Conservation (phyloP, 2,113 vertebrate species). For the Pithys albifrons region DNA sequence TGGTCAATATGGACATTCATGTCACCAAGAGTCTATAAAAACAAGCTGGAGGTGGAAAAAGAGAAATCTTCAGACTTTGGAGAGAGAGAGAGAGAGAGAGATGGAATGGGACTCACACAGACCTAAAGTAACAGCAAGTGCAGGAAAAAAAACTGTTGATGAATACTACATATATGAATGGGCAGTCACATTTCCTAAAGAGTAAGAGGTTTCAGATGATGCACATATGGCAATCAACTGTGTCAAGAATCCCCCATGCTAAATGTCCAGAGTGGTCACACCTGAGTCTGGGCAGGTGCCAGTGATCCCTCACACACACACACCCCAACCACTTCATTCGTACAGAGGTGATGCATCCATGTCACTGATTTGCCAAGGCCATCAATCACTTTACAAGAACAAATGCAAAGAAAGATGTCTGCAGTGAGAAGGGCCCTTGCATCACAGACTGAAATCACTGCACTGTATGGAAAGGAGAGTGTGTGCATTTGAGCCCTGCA, state of each 20-base stretch:
- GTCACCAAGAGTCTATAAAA: background rate
- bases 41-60: background rate
- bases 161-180: background rate
- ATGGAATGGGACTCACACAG: background rate
- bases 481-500: background rate
- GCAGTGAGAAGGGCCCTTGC: background rate
- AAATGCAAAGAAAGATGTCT: background rate
- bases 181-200: background rate
- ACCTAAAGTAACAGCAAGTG: background rate
- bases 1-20: background rate
- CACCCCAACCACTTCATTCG: accelerated
- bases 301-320: too few relatives aligned
- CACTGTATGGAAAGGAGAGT: background rate
- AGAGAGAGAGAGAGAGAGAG: background rate
- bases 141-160: background rate
- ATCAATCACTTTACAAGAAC: background rate
- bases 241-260: too few relatives aligned
- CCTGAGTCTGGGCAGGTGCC: background rate
- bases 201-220: background rate
- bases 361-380: background rate
- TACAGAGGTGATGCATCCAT: accelerated
- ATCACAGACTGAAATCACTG: background rate
- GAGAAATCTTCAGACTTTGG: background rate
- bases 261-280: background rate
- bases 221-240: background rate